phyloP scores from a whole-genome alignment of 2,888 invertebrate species.

The Drosophila flavopinicola region DNA sequence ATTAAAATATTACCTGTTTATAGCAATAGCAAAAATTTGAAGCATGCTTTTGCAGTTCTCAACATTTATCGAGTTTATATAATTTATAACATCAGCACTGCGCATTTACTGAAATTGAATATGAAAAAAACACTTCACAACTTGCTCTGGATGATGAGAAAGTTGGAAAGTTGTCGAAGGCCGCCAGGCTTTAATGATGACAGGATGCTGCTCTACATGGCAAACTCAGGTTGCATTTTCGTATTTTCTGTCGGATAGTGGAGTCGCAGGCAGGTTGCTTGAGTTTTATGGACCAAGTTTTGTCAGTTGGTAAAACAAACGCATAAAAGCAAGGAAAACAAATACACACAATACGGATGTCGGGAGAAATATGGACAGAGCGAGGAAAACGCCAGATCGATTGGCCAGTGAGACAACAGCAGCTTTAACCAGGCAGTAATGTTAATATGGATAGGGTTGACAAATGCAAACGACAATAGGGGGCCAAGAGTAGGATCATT shows the following conservation, averaged over 20 bases:
- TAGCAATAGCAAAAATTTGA: no score
- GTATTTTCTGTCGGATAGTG: conserved; percentile 28
- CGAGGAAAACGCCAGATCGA: conserved; percentile 4
- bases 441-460: conserved; percentile 28
- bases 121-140: conserved; percentile 10
- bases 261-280: conserved; percentile 33
- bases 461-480: conserved; percentile 6
- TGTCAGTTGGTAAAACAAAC: conserved; percentile 58
- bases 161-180: conserved; percentile 27
- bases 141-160: conserved; percentile 4
- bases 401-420: conserved; percentile 9
- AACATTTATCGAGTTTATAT: not conserved
- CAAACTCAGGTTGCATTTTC: conserved; percentile 46
- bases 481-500: conserved; percentile 37
- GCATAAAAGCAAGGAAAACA: conserved; percentile 62
- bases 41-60: not conserved
- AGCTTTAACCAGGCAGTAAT: conserved; percentile 26
- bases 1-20: no score
- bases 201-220: conserved; percentile 13
- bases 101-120: conserved; percentile 21
- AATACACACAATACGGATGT: conserved; percentile 29
- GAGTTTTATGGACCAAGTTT: conserved; percentile 59
- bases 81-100: not conserved
- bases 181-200: conserved; percentile 54
- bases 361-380: conserved; percentile 26